Evolutionary conservation across 2,888 invertebrate genomes (phyloP), one percentile per base, ranked within the genome.

Genomic region (Sphinx pinastri): DNA sequence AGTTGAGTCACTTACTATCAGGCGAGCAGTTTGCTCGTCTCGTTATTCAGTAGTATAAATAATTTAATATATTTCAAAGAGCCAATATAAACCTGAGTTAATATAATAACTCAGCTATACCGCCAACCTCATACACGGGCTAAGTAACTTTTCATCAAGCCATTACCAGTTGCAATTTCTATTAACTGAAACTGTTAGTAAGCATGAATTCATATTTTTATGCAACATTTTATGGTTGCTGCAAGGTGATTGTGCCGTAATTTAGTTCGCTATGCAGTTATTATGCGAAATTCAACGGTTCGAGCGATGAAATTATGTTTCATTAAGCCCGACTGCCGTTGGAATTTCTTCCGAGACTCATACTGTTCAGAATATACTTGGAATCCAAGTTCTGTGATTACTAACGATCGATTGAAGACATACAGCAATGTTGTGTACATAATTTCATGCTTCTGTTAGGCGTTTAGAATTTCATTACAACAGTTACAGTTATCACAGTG

Each of bases 231-330:
- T 67, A 67, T 31, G 16, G 31, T 31, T 38, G 5, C 51, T 45
- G 38, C 54, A 6, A 54, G 59, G 59, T 69, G 58, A 69, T 69
- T 69, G 52, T 58, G 59, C 52, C 13, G 51, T 51, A 59, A 69
- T 69, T 69, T 68, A 68, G 68, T 31, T 31, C 59, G 51, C 52
- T 38, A 51, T 69, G 69, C 69, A 51, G 52, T 59, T 69, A 69
- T 69, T 59, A 60, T 58, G 51, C 59, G 60, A 59, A 47, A 52
- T 51, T 45, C 58, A 31, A 60, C 51, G n/a, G 58, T 63, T 63
- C 51, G 49, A 60, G 59, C 69, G 51, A 60, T 49, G 52, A 60
- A 59, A 69, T 69, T 69, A 69, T 69, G 59, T 51, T 57, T 58
- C 68, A 68, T 68, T 68, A 68, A 55, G 31, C 38, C 31, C 13